Conservation (phyloP, 2,797 vertebrate species). For the Gorsachius magnificus region DNA sequence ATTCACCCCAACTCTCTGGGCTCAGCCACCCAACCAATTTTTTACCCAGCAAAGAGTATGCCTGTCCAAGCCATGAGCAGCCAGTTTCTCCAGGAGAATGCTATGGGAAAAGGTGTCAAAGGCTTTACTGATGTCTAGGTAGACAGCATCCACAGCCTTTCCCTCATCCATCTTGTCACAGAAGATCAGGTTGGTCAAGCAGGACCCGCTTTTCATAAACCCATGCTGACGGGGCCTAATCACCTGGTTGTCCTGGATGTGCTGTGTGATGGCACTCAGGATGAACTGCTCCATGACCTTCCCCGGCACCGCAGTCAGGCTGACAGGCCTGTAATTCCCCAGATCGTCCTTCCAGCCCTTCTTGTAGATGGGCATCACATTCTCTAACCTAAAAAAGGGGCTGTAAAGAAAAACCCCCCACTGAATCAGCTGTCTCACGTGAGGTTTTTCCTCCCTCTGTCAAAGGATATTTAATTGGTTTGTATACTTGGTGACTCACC, state of each 20-base stretch:
- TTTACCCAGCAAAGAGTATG: too few relatives aligned
- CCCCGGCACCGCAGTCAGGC: background rate
- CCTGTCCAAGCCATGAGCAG: background rate
- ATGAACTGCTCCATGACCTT: background rate
- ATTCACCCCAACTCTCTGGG: background rate
- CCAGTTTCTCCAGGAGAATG: background rate
- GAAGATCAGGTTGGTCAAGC: background rate
- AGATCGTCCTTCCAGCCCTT: background rate
- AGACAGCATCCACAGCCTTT: background rate
- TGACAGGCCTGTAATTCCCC: background rate
- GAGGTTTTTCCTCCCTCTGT: background rate
- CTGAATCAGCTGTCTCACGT: background rate
- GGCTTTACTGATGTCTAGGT: too few relatives aligned
- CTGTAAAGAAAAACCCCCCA: background rate
- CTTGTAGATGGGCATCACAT: background rate
- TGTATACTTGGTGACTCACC: background rate
- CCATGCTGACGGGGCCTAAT: background rate
- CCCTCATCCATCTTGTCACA: background rate
- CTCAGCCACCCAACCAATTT: too few relatives aligned
- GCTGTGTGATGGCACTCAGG: background rate
- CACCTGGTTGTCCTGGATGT: background rate
- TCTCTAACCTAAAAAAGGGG: background rate
- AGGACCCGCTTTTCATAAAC: background rate
- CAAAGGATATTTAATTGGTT: background rate
- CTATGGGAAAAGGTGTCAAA: background rate